Percentiles rank a stretch among this genome's conserved stretches.
Evolutionary conservation across 2,888 invertebrate species (phyloP).

Genomic region (Tipula helvola): DNA sequence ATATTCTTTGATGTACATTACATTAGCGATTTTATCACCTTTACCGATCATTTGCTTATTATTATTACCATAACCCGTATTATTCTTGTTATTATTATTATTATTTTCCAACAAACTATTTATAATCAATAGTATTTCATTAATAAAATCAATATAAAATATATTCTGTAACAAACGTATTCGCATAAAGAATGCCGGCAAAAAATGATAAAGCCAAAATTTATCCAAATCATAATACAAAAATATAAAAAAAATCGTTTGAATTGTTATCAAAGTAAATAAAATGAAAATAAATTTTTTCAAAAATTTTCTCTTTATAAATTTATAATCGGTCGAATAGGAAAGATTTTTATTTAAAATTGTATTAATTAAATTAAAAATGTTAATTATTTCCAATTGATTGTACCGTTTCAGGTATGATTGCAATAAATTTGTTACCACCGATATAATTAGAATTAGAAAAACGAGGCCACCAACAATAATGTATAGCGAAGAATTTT

Average conservation of each 20-base stretch:
- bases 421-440: slow-evolving; percentile 21
- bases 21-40: background rate
- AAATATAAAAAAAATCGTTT: slow-evolving; percentile 8
- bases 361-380: slow-evolving; percentile 17
- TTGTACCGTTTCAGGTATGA: slow-evolving; percentile 17
- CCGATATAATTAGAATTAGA: slow-evolving; percentile 19
- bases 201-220: slow-evolving; percentile 10
- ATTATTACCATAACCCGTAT: background rate
- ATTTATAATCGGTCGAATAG: slow-evolving; percentile 8
- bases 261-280: slow-evolving; percentile 6
- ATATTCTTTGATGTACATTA: background rate
- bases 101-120: slow-evolving; percentile 18
- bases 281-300: slow-evolving; percentile 12
- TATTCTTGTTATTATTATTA: background rate
- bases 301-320: background rate
- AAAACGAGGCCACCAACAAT: slow-evolving; percentile 18
- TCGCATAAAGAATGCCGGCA: slow-evolving; percentile 7
- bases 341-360: slow-evolving; percentile 15
- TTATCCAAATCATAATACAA: background rate
- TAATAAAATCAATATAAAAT: slow-evolving; percentile 17
- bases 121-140: slow-evolving; percentile 15
- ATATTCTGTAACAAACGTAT: slow-evolving; percentile 24
- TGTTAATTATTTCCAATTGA: slow-evolving; percentile 16
- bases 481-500: slow-evolving; percentile 13
- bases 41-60: background rate